phyloP scores from a whole-genome alignment of 2,113 vertebrate species.

The Pseudopodoces humilis region DNA sequence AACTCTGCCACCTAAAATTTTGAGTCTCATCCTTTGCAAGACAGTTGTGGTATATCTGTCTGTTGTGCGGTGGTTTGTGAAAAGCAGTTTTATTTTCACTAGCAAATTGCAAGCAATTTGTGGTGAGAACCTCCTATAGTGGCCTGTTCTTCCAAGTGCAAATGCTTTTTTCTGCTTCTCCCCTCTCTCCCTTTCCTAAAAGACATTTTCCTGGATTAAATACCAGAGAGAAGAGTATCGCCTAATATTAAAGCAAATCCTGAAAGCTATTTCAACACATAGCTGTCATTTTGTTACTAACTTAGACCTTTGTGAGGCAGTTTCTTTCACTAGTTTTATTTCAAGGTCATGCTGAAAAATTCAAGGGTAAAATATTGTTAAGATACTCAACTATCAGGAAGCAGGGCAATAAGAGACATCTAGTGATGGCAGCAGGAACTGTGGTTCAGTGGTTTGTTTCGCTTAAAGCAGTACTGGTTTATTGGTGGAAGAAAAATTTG shows the following conservation, averaged over 20 bases:
- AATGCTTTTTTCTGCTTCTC: neutral
- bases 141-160: neutral
- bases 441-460: neutral
- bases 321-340: neutral
- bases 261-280: neutral
- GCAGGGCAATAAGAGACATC: slow-evolving; percentile 38
- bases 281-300: neutral
- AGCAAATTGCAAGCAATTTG: neutral
- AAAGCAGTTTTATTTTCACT: neutral
- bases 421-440: slow-evolving; percentile 41
- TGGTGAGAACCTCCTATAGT: neutral
- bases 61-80: neutral
- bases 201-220: neutral
- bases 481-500: neutral
- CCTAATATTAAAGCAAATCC: neutral
- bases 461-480: neutral
- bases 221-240: neutral
- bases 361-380: slow-evolving; percentile 4
- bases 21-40: neutral
- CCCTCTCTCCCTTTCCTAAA: neutral
- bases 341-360: slow-evolving; percentile 17
- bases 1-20: neutral
- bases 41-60: neutral
- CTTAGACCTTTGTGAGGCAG: neutral
- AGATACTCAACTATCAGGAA: neutral